Evolutionary conservation across 2,888 invertebrate species (phyloP), one percentile per base, ranked within the genome.

Genomic region (Chloroclystis v-ata): DNA sequence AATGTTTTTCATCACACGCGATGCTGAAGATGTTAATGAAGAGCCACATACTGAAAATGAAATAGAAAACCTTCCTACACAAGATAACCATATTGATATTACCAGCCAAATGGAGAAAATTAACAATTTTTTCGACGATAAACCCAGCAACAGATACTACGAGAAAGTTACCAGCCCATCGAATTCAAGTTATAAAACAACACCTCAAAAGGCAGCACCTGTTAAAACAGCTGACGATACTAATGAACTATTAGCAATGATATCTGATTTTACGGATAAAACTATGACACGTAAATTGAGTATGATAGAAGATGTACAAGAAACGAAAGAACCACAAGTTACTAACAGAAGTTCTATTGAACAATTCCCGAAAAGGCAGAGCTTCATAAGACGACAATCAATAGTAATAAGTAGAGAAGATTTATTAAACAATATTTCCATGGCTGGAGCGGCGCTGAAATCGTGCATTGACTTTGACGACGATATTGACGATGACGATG

Each of bases 161-260:
- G 66, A 73, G 37, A 57, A 59, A 32, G 37, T 61, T 0, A 2
- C 56, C 1, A 67, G 63, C 33, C 32, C 63, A 7, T n/a, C 35
- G 11, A 35, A 35, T 9, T 32, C 42, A 14, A 13, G 8, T 13
- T n/a, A n/a, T n/a, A 38, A 38, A 38, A 8, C 2, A 20, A 4
- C 20, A 20, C 20, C 2, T 20, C 20, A 20, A 37, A 28, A 28
- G 37, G 6, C 67, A 63, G 20, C 20, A 4, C 20, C 20, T 49
- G 62, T 69, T 7, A 70, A 63, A 48, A 63, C 67, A 16, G 78
- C 75, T 0, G 70, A 83, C 16, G 69, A 77, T 38, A 85, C 84
- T 0, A 72, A 70, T 7, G 77, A 81, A 25, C 59, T 85, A 2
- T 56, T 85, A 7, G 75, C 78, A 28, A 73, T 82, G 68, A 54